These are phyloP conservation scores for Eriocheir sinensis DNA, from an alignment of 1,140 invertebrate genomes.

Conservation along the genomic window DNA sequence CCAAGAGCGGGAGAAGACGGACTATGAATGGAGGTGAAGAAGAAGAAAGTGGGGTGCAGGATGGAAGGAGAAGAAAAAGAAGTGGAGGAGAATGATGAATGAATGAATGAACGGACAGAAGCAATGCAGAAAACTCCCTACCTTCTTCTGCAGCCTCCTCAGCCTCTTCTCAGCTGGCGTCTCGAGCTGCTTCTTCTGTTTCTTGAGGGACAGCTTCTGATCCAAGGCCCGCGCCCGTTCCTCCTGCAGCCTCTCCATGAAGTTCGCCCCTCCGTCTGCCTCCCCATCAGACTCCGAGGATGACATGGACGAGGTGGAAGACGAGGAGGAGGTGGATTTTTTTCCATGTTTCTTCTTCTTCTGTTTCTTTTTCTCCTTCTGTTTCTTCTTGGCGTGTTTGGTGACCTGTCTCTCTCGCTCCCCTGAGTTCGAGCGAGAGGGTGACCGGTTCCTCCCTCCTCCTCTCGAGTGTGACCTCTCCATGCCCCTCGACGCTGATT, in stretches of 20 bases:
- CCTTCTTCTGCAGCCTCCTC: constrained; percentile 89
- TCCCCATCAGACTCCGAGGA: constrained; percentile 22
- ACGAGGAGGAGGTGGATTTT: neutral
- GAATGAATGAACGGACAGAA: too few relatives aligned
- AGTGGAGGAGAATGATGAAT: too few relatives aligned
- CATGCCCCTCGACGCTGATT: neutral
- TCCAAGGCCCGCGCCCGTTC: constrained; percentile 49
- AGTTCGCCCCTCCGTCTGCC: constrained; percentile 33
- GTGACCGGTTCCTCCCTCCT: neutral
- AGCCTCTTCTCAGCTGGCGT: constrained; percentile 97
- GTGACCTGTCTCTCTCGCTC: neutral
- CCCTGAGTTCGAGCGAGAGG: neutral
- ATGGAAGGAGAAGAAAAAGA: too few relatives aligned
- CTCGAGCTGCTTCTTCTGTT: constrained; percentile 93
- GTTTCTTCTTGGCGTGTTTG: neutral
- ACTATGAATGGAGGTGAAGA: too few relatives aligned
- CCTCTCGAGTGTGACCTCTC: neutral
- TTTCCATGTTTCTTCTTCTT: neutral
- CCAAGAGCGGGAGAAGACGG: too few relatives aligned
- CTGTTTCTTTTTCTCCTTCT: neutral
- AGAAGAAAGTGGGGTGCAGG: too few relatives aligned
- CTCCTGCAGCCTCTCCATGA: constrained; percentile 49
- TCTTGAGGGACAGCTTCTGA: constrained; percentile 80
- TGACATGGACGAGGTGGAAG: constrained; percentile 29
- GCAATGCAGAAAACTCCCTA: too few relatives aligned